phyloP scores from a whole-genome alignment of 2,888 invertebrate genomes.

The Chloroclystis v-ata region DNA sequence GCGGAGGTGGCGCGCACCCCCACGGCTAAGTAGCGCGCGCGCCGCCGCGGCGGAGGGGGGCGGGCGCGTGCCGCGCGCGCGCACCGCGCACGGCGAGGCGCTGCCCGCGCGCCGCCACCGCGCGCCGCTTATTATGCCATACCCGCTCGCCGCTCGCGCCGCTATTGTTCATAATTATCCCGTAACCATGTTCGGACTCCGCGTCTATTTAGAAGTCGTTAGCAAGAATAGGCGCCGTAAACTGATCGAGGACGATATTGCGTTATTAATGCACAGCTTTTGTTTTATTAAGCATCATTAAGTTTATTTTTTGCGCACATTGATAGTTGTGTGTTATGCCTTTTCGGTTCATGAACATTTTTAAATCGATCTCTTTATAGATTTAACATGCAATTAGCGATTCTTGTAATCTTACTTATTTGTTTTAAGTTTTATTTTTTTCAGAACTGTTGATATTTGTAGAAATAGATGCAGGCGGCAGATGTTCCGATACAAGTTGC shows the following conservation, averaged over 20 bases:
- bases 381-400: slow-evolving; percentile 21
- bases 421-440: slow-evolving; percentile 23
- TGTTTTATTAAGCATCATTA: slow-evolving; percentile 48
- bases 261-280: slow-evolving; percentile 57
- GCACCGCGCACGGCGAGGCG: slow-evolving; percentile 38
- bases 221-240: slow-evolving; percentile 63
- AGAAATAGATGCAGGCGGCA: slow-evolving; percentile 30
- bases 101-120: slow-evolving; percentile 38
- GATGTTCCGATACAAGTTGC: slow-evolving; percentile 34
- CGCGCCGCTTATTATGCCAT: slow-evolving; percentile 71
- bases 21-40: slow-evolving; percentile 77
- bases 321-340: slow-evolving; percentile 18
- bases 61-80: slow-evolving; percentile 59
- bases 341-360: slow-evolving; percentile 14
- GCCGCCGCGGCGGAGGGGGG: slow-evolving; percentile 41
- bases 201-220: slow-evolving; percentile 72
- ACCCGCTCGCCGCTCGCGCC: slow-evolving; percentile 68
- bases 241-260: slow-evolving; percentile 60
- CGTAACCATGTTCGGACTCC: slow-evolving; percentile 72
- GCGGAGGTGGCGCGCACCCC: slow-evolving; percentile 80
- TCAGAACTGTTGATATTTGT: slow-evolving; percentile 24
- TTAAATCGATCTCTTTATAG: slow-evolving; percentile 12
- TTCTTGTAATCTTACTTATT: slow-evolving; percentile 19
- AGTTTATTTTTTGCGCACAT: slow-evolving; percentile 38
- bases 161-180: slow-evolving; percentile 78